Percentiles rank a stretch among this genome's conserved stretches.
Conservation (phyloP, 2,797 vertebrate genomes). For the Spondyliosoma cantharus region DNA sequence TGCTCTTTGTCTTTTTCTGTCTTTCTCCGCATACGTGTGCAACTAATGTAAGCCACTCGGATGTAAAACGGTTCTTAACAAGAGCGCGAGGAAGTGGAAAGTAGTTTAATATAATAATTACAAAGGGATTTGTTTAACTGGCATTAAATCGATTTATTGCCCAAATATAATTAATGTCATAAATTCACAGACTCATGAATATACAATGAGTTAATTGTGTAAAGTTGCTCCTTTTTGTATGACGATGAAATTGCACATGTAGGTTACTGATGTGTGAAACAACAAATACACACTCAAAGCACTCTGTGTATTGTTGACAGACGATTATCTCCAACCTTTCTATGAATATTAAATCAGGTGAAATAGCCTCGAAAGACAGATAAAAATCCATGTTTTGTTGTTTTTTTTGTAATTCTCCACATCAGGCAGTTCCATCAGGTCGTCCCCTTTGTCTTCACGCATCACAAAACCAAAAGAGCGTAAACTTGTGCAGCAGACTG, state of each 20-base stretch:
- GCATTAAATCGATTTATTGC: background rate
- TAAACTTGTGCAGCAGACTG: slow-evolving; percentile 7
- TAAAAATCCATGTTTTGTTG: background rate
- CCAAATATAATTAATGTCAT: background rate
- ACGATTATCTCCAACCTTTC: background rate
- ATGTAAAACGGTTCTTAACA: background rate
- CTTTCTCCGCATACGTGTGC: background rate
- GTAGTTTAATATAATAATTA: background rate
- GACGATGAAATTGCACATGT: background rate
- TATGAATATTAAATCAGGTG: slow-evolving; percentile 13
- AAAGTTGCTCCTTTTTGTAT: background rate
- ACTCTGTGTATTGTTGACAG: too few species aligned
- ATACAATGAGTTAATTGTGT: background rate
- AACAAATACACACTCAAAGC: background rate
- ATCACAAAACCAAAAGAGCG: slow-evolving; percentile 19
- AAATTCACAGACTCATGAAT: background rate
- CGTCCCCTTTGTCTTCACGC: slow-evolving; percentile 14
- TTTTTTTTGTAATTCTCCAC: background rate
- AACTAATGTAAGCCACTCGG: background rate
- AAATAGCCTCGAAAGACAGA: background rate
- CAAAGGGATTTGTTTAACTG: background rate
- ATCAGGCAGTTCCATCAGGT: background rate
- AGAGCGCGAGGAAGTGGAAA: background rate
- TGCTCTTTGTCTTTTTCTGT: background rate
- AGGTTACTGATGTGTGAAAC: background rate